These are phyloP conservation scores for Cephus sareptanus DNA, from an alignment of 2,888 invertebrate genomes.

Conservation along the genomic window DNA sequence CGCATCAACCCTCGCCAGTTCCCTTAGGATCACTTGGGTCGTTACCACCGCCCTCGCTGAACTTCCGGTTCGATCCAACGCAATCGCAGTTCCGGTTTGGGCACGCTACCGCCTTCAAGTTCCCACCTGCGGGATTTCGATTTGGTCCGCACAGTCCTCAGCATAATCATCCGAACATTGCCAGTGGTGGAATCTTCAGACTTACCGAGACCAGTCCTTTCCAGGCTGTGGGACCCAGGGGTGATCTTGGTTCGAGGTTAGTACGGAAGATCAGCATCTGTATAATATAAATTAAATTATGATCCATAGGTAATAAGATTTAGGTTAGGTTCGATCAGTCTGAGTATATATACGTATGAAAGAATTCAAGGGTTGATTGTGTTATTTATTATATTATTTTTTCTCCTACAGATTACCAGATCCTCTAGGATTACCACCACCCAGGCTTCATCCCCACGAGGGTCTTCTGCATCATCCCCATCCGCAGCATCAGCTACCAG, in stretches of 20 bases:
- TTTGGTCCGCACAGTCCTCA: constrained; percentile 62
- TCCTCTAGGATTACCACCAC: constrained; percentile 57
- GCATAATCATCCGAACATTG: constrained; percentile 61
- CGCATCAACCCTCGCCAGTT: constrained; percentile 56
- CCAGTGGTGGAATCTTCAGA: constrained; percentile 60
- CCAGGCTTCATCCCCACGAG: constrained; percentile 59
- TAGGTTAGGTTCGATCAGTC: background rate
- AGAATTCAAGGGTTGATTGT: background rate
- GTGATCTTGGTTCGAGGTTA: constrained; percentile 62
- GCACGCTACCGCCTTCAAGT: constrained; percentile 60
- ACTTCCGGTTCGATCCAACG: constrained; percentile 61
- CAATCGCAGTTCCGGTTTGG: constrained; percentile 61
- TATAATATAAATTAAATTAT: background rate
- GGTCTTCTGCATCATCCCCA: constrained; percentile 58
- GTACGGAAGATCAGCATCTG: constrained; percentile 7
- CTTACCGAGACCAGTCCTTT: constrained; percentile 63
- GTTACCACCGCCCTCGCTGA: constrained; percentile 57
- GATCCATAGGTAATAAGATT: background rate
- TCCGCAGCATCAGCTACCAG: constrained; percentile 49
- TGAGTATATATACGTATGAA: background rate
- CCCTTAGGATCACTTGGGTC: constrained; percentile 59
- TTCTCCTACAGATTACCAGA: constrained; percentile 56
- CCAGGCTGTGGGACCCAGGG: constrained; percentile 62
- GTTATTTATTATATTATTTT: background rate
- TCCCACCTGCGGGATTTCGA: constrained; percentile 59